Evolutionary conservation across 2,113 vertebrate species (phyloP).

Genomic region (Saccopteryx bilineata): DNA sequence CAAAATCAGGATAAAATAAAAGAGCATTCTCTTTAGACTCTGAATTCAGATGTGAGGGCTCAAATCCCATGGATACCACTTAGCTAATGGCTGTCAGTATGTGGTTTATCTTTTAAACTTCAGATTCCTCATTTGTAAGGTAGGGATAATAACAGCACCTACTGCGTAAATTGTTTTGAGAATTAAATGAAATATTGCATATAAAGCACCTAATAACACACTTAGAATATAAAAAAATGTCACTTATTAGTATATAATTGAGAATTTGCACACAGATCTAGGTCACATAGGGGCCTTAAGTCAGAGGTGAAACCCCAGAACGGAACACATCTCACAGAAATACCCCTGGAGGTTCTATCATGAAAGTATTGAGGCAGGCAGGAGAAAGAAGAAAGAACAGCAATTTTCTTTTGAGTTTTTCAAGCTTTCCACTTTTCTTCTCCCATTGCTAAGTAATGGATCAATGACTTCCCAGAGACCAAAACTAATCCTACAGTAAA

Average conservation of each 20-base stretch:
- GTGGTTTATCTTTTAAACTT: slow-evolving; percentile 47
- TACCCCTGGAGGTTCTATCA: not conserved
- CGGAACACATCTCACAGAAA: not conserved
- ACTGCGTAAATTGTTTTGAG: not conserved
- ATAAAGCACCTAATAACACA: not conserved
- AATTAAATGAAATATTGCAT: slow-evolving; percentile 39
- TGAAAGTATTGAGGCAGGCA: not conserved
- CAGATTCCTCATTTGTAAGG: not conserved
- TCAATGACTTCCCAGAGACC: slow-evolving; percentile 47
- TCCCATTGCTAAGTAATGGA: slow-evolving; percentile 54
- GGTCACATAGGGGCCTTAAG: not conserved
- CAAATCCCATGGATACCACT: not conserved
- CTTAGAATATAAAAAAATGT: not conserved
- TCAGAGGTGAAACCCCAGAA: not conserved
- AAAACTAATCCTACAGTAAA: slow-evolving; percentile 58
- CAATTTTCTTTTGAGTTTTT: slow-evolving; percentile 49
- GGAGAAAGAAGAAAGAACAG: not conserved
- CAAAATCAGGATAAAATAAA: slow-evolving; percentile 25
- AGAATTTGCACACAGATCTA: slow-evolving; percentile 8
- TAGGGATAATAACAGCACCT: not conserved
- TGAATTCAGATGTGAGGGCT: not conserved
- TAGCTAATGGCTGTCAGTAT: not conserved
- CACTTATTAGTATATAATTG: not conserved
- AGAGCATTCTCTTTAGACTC: slow-evolving; percentile 21
- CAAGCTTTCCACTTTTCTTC: slow-evolving; percentile 53